Percentiles rank a stretch among this genome's conserved stretches.
Conservation (phyloP, 2,888 invertebrate genomes). For the Drosophila atroscutellata region DNA sequence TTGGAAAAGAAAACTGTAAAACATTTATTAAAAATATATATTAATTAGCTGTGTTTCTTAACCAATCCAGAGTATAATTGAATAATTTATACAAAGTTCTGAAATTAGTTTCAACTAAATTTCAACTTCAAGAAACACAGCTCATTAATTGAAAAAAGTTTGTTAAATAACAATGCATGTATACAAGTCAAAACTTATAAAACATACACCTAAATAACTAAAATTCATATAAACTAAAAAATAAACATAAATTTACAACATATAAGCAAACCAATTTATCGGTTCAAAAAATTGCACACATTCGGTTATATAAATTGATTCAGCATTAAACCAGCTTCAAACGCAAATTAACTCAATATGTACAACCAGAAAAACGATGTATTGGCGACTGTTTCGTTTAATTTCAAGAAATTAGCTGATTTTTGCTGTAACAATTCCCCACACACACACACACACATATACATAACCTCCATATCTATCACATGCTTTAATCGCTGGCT, state of each 20-base stretch:
- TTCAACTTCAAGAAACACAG: slow-evolving; percentile 18
- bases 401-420: slow-evolving; percentile 10
- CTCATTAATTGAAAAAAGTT: slow-evolving; percentile 1
- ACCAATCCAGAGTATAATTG: background rate
- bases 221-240: slow-evolving; percentile 17
- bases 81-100: background rate
- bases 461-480: slow-evolving; percentile 13
- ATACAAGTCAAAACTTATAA: slow-evolving; percentile 4
- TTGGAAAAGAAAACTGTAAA: slow-evolving; percentile 12
- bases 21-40: slow-evolving; percentile 5
- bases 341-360: background rate
- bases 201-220: slow-evolving; percentile 15
- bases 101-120: background rate
- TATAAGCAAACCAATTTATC: slow-evolving; percentile 5
- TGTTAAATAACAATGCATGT: slow-evolving; percentile 32
- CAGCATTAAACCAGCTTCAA: slow-evolving; percentile 18
- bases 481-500: slow-evolving; percentile 28
- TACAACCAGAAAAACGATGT: background rate
- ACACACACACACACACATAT: slow-evolving; percentile 3
- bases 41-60: slow-evolving; percentile 15
- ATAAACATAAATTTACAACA: slow-evolving; percentile 1
- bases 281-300: slow-evolving; percentile 15
- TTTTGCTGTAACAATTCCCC: slow-evolving; percentile 13
- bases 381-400: slow-evolving; percentile 15
- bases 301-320: slow-evolving; percentile 24